Evolutionary conservation across 2,797 vertebrate species (phyloP).

Genomic region (Balearica regulorum): DNA sequence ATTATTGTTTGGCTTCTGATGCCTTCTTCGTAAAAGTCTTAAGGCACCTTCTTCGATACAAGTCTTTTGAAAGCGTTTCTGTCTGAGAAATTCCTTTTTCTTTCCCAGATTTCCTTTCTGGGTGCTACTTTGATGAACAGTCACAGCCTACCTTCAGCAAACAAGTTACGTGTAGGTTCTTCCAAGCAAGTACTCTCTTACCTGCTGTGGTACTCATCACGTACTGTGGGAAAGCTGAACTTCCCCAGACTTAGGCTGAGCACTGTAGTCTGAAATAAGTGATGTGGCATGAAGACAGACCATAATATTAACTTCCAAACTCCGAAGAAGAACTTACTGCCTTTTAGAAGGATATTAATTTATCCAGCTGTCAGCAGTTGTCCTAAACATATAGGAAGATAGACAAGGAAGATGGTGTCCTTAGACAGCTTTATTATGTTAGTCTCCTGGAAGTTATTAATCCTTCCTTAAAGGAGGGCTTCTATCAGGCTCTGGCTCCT

Average conservation of each 20-base stretch:
- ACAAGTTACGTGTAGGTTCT: background rate
- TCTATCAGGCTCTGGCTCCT: background rate
- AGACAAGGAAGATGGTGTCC: background rate
- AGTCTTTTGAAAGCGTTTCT: background rate
- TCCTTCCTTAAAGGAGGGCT: background rate
- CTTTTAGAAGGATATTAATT: background rate
- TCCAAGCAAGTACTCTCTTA: background rate
- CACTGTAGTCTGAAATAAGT: background rate
- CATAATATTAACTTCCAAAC: background rate
- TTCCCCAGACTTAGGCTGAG: background rate
- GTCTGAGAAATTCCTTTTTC: background rate
- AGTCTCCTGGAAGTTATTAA: background rate
- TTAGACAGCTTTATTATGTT: background rate
- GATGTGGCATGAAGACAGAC: background rate
- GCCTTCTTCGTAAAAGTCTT: background rate
- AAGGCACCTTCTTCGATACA: background rate
- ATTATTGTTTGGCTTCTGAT: background rate
- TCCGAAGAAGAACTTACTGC: background rate
- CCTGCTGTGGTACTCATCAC: background rate
- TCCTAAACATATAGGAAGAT: background rate
- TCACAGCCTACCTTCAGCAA: background rate
- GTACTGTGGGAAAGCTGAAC: background rate
- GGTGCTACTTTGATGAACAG: background rate
- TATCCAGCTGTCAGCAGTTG: background rate
- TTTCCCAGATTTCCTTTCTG: background rate